Evolutionary conservation across 2,888 invertebrate species (phyloP), one percentile per base, ranked within the genome.

Genomic region (Pristionchus arcanus): DNA sequence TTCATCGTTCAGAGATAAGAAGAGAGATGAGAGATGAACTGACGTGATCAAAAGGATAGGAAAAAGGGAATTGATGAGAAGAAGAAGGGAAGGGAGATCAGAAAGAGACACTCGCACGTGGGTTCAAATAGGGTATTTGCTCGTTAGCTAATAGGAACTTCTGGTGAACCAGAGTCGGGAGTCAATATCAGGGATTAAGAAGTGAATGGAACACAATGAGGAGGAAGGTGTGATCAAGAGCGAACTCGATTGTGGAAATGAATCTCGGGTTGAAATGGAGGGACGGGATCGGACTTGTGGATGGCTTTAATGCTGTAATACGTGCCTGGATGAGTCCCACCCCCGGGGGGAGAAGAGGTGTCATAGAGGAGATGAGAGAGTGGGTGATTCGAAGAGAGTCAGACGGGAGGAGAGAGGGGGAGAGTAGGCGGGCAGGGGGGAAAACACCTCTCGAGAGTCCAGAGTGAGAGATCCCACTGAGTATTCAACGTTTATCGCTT

Each of bases 221-320:
- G 0, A 77, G 74, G 5, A 31, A 42, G 49, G 83, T 85, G 84
- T 34, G 34, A 49, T n/a, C 28, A 4, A 42, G 77, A 77, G 11
- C 25, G n/a, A 81, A 53, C 81, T 49, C 25, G n/a, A 11, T 13
- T 16, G 74, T 77, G 83, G 28, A 28, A 53, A 83, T 21, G 16
- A 19, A 25, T 34, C 83, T n/a, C 25, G 59, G 55, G n/a, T 87
- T 28, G 87, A 87, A 87, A 87, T 87, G 87, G 66, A 25, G 53
- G 49, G 66, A 68, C 34, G 31, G 87, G 84, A 55, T 85, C 68
- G 66, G 81, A 81, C 87, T 88, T 74, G 55, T 74, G 55, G 74
- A 88, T 88, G 55, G 87, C 87, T 53, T 88, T 88, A 74, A 88
- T 88, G 87, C 87, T 88, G 87, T 88, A 88, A 88, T 88, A 59